A percentile compares a stretch with the other conserved stretches of the same genome.
These are phyloP conservation scores for Trissoscelio sp. DNA, from an alignment of 2,888 invertebrate genomes.

Conservation along the genomic window DNA sequence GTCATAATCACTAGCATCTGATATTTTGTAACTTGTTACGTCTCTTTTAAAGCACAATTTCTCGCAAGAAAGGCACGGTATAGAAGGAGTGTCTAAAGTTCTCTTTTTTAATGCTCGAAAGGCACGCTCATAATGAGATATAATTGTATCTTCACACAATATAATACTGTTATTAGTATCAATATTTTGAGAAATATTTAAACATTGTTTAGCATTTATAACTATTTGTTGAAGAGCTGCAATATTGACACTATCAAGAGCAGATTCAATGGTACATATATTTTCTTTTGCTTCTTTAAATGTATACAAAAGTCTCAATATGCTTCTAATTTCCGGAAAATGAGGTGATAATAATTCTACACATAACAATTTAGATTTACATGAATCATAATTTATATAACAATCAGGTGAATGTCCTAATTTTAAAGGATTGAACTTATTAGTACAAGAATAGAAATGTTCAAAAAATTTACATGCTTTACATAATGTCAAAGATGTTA, in stretches of 20 bases:
- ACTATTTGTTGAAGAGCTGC: conserved; percentile 31
- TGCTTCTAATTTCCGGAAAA: conserved; percentile 51
- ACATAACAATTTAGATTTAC: conserved; percentile 51
- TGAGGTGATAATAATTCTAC: conserved; percentile 58
- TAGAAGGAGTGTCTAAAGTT: conserved; percentile 24
- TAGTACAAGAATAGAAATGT: not conserved
- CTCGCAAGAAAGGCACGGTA: conserved; percentile 36
- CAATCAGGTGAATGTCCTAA: conserved; percentile 56
- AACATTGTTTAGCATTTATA: not conserved
- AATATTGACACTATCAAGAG: conserved; percentile 32
- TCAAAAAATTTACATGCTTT: conserved; percentile 5
- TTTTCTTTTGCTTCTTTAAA: conserved; percentile 18
- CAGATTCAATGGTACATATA: conserved; percentile 29
- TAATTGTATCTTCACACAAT: conserved; percentile 25
- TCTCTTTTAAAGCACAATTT: conserved; percentile 39
- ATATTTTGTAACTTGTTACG: conserved; percentile 2
- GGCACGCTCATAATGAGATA: not conserved
- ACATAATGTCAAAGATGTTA: not conserved
- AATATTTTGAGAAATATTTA: too few species aligned
- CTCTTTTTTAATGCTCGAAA: conserved; percentile 25
- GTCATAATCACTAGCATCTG: too few species aligned
- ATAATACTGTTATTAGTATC: not conserved
- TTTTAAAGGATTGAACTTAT: conserved; percentile 9
- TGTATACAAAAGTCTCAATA: conserved; percentile 47
- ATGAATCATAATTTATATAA: conserved; percentile 43